A percentile compares a stretch with the other conserved stretches of the same genome.
phyloP scores from a whole-genome alignment of 2,113 vertebrate genomes.

The Microcebus murinus region DNA sequence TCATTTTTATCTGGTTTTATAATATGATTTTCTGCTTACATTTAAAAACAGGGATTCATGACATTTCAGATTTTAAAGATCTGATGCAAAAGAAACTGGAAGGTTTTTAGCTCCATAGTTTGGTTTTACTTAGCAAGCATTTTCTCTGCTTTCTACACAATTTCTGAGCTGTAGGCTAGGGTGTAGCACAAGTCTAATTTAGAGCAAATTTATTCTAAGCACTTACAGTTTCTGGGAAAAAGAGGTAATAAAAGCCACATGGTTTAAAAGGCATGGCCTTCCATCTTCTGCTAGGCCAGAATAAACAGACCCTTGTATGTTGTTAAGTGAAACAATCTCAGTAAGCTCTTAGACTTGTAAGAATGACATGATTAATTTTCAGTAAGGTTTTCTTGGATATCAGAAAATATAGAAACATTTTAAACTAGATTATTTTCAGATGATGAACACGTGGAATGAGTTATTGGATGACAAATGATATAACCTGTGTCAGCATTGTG shows the following conservation, averaged over 20 bases:
- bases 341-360: not conserved
- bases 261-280: not conserved
- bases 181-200: not conserved
- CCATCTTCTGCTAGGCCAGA: not conserved
- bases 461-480: not conserved
- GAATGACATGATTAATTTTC: not conserved
- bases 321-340: not conserved
- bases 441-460: not conserved
- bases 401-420: not conserved
- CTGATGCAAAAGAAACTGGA: not conserved
- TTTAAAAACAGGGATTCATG: not conserved
- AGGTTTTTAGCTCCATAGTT: not conserved
- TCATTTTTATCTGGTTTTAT: conserved; percentile 18
- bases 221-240: not conserved
- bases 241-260: not conserved
- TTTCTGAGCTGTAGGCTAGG: not conserved
- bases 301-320: not conserved
- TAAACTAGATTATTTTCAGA: not conserved
- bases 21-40: conserved; percentile 9
- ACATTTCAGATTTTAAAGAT: conserved; percentile 32
- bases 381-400: not conserved
- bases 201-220: not conserved
- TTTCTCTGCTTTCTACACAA: not conserved
- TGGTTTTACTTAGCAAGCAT: not conserved
- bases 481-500: not conserved